These are phyloP conservation scores for Hirtodrosophila confusa DNA, from an alignment of 2,888 invertebrate species.

Conservation along the genomic window DNA sequence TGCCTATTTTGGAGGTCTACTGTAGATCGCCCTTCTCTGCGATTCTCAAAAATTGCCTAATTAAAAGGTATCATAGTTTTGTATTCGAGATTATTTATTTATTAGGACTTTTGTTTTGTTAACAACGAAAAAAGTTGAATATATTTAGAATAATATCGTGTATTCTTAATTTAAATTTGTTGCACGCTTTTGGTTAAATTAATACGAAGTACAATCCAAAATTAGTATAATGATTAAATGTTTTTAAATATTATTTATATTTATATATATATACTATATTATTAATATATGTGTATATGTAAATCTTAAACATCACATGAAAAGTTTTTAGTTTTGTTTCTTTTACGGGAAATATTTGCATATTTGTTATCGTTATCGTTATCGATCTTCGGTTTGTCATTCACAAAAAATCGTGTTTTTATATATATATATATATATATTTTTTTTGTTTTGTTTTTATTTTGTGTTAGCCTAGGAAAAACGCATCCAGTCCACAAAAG, in stretches of 20 bases:
- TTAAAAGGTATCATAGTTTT: conserved; percentile 5
- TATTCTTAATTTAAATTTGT: conserved; percentile 36
- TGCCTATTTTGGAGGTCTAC: too few species aligned
- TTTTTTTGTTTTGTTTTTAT: conserved; percentile 3
- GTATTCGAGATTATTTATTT: conserved; percentile 57
- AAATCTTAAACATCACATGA: conserved; percentile 80
- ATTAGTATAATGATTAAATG: conserved; percentile 58
- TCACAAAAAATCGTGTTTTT: conserved; percentile 31
- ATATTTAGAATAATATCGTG: conserved; percentile 54
- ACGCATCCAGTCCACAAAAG: conserved; percentile 71
- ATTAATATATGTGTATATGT: conserved; percentile 33
- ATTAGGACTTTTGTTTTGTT: conserved; percentile 42
- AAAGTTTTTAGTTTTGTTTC: conserved; percentile 64
- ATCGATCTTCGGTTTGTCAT: conserved; percentile 34
- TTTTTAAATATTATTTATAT: conserved; percentile 28
- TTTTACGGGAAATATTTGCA: conserved; percentile 42
- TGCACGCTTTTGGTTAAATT: conserved; percentile 31
- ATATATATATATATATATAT: not conserved
- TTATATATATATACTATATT: conserved; percentile 15
- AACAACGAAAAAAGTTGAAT: conserved; percentile 64
- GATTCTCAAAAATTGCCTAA: too few species aligned
- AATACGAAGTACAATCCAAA: conserved; percentile 61
- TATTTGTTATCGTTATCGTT: conserved; percentile 42
- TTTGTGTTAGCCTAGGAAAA: conserved; percentile 66
- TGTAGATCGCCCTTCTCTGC: too few species aligned